Conservation (phyloP, 2,888 invertebrate species). For the Pseudococcus longispinus region DNA sequence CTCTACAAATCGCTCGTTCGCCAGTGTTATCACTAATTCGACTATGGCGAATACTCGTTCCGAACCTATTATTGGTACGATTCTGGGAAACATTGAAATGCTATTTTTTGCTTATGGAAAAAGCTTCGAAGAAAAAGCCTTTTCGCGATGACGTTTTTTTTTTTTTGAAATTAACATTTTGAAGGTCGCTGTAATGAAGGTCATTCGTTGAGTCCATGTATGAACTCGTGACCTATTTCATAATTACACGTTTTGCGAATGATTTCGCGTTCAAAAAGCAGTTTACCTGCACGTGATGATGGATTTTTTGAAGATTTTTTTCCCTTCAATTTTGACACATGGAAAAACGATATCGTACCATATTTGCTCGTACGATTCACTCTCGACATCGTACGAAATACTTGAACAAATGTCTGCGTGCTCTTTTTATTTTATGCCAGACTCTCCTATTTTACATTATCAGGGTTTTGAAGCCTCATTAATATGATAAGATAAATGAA, state of each 20-base stretch:
- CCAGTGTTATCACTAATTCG: not conserved
- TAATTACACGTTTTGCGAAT: slow-evolving; percentile 10
- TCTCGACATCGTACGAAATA: not conserved
- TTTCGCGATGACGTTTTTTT: slow-evolving; percentile 20
- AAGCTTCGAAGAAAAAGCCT: not conserved
- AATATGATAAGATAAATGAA: slow-evolving; percentile 10
- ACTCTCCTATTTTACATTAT: not conserved
- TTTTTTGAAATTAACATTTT: slow-evolving; percentile 17
- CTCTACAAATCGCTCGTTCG: not conserved
- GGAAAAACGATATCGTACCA: not conserved
- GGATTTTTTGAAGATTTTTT: not conserved
- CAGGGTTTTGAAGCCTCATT: not conserved
- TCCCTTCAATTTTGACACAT: not conserved
- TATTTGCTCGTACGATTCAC: not conserved
- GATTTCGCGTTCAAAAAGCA: slow-evolving; percentile 19
- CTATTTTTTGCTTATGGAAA: not conserved
- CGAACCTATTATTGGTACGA: not conserved
- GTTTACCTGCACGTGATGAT: slow-evolving; percentile 24
- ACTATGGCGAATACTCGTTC: not conserved
- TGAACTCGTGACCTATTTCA: slow-evolving; percentile 44
- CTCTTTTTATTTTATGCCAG: not conserved
- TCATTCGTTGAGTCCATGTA: slow-evolving; percentile 23
- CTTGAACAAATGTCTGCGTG: not conserved
- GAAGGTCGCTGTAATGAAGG: slow-evolving; percentile 33
- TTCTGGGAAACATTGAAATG: not conserved